Percentiles rank a stretch among this genome's conserved stretches.
phyloP scores from a whole-genome alignment of 1,140 invertebrate genomes.

The Apis laboriosa region DNA sequence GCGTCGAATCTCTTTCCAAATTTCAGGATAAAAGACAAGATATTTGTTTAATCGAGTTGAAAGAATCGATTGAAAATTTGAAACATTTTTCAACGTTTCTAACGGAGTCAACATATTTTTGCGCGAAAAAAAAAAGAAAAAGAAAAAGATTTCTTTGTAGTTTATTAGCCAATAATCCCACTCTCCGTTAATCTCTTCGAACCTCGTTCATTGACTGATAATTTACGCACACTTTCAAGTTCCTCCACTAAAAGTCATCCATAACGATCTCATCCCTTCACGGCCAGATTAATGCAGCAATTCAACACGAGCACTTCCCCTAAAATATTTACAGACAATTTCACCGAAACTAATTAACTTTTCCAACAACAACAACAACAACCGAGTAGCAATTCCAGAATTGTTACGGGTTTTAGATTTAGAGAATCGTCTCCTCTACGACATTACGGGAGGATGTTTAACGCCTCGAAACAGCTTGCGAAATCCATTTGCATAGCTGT shows the following conservation, averaged over 20 bases:
- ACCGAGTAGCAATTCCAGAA: neutral
- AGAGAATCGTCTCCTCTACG: neutral
- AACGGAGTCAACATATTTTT: no score
- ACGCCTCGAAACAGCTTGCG: slow-evolving; percentile 21
- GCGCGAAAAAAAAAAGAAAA: neutral
- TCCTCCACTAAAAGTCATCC: neutral
- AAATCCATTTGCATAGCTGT: slow-evolving; percentile 45
- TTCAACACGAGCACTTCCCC: neutral
- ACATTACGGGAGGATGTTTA: neutral
- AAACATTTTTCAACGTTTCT: no score
- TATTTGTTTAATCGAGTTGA: slow-evolving; percentile 1
- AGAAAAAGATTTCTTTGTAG: no score
- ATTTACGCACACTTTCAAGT: neutral
- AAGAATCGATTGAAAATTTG: neutral
- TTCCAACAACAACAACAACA: neutral
- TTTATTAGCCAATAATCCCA: neutral
- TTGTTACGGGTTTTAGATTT: neutral
- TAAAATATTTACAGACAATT: slow-evolving; percentile 9
- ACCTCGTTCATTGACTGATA: slow-evolving; percentile 18
- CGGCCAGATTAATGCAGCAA: neutral
- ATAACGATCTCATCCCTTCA: neutral
- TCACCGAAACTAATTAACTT: slow-evolving; percentile 32
- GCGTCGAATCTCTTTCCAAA: slow-evolving; percentile 38
- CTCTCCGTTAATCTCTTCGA: neutral
- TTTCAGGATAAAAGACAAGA: slow-evolving; percentile 17